Conservation (phyloP, 2,888 invertebrate genomes). For the Diachrysia chrysitis region DNA sequence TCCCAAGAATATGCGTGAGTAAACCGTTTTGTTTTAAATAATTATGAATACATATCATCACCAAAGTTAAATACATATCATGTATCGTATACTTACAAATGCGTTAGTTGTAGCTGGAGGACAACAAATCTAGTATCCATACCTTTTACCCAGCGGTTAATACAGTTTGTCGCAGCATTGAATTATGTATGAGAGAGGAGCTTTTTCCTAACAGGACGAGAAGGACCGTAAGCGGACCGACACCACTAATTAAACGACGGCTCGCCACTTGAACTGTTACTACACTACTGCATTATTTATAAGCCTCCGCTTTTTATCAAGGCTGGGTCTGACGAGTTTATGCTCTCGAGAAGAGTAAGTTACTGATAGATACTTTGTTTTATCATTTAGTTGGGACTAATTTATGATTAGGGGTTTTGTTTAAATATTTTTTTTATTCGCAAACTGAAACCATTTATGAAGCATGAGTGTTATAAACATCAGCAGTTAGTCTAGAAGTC, state of each 20-base stretch:
- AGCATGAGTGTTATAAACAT: too few species aligned
- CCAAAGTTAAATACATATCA: too few species aligned
- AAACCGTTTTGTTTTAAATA: too few species aligned
- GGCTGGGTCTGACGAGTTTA: background rate
- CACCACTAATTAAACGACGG: constrained; percentile 48
- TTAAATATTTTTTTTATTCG: background rate
- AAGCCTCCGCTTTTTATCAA: constrained; percentile 40
- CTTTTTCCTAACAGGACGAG: constrained; percentile 51
- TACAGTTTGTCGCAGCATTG: constrained; percentile 39
- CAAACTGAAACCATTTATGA: too few species aligned
- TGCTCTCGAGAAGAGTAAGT: background rate
- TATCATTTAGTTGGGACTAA: background rate
- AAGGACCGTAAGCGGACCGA: constrained; percentile 35
- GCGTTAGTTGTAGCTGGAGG: background rate
- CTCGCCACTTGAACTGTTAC: constrained; percentile 36
- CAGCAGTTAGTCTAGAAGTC: too few species aligned
- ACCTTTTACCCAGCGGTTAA: constrained; percentile 39
- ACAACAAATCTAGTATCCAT: constrained; percentile 32
- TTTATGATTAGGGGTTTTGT: background rate
- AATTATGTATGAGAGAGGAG: constrained; percentile 43
- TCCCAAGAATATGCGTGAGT: too few species aligned
- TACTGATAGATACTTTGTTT: background rate
- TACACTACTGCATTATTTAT: constrained; percentile 43
- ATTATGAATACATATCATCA: too few species aligned
- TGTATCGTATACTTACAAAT: background rate